Base-by-base conservation (phyloP, 2,888 invertebrate genomes). In the Callyntrura guangdongensis region DNA sequence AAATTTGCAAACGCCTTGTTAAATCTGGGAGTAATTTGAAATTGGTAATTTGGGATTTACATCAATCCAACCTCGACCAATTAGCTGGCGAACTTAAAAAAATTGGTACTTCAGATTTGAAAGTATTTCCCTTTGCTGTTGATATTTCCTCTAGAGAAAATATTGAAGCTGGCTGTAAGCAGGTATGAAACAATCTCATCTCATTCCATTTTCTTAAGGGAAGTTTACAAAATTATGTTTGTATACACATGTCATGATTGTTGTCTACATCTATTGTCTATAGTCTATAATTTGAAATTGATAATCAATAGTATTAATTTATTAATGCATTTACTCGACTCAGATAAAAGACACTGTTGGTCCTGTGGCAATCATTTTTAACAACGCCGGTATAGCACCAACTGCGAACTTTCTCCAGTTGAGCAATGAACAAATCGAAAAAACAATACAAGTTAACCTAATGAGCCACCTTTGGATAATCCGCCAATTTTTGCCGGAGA, bases 41-140 rank as follows among this genome's bases (percentile, higher is more conserved):
- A 74, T 96, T 97, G 0, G 95, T 97, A 0, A 96, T 97, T 92
- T 96, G 97, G 91, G 97, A 97, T 94, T 95, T 96, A 77, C 96
- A 97, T 94, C 95, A 95, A 86, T 94, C 93, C 3, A 95, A 95
- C 74, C 96, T 96, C 93, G 95, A 95, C 72, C 94, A 95, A 3
- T 96, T 96, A 0, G 95, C 95, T 20, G 95, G 95, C 74, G 94
- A 95, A 2, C 96, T 96, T 0, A 89, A 85, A 20, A 5, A 17
- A 4, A 36, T 64, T 27, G 59, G 69, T 1, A 95, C 94, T n/a
- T 94, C 94, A 90, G 95, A 95, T 17, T 96, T 96, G 1, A 94
- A 95, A 3, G 96, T 96, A 3, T 95, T 95, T 83, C 94, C 95
- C 59, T 96, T 96, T 92, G 95, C 95, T 17, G 96, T 96, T 94